A percentile compares a stretch with the other conserved stretches of the same genome.
Conservation (phyloP, 2,113 vertebrate species). For the Perca fluviatilis region DNA sequence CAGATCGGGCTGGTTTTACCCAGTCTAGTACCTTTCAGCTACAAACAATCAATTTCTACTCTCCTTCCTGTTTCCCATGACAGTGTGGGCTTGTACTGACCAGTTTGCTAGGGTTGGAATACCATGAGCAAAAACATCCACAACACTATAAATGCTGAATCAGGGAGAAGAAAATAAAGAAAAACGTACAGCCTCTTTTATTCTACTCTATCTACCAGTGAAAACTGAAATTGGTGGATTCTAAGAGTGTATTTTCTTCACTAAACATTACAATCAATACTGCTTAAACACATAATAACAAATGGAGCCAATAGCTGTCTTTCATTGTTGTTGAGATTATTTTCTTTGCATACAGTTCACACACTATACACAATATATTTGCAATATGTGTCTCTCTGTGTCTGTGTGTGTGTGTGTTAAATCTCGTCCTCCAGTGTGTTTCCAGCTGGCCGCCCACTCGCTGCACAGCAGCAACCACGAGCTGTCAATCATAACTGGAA, state of each 20-base stretch:
- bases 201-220: no score
- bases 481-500: constrained; percentile 54
- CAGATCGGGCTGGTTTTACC: no score
- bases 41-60: not conserved
- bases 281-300: not conserved
- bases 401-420: not conserved
- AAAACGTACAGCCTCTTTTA: not conserved
- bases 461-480: constrained; percentile 21
- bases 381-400: not conserved
- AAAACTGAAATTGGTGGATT: no score
- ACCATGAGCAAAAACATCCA: not conserved
- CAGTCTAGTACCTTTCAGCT: not conserved
- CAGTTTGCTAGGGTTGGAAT: no score
- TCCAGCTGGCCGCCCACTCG: constrained; percentile 47
- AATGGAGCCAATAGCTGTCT: not conserved
- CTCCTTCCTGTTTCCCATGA: not conserved
- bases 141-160: not conserved
- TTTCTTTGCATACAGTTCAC: not conserved
- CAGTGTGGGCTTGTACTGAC: not conserved
- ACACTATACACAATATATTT: not conserved
- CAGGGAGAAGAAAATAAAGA: not conserved
- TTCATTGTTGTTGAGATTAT: not conserved
- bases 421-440: constrained; percentile 16
- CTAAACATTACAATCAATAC: not conserved
- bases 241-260: no score